Percentiles rank a stretch among this genome's conserved stretches.
These are phyloP conservation scores for Paralinhomoeus sp. DNA, from an alignment of 2,888 invertebrate genomes.

Conservation along the genomic window DNA sequence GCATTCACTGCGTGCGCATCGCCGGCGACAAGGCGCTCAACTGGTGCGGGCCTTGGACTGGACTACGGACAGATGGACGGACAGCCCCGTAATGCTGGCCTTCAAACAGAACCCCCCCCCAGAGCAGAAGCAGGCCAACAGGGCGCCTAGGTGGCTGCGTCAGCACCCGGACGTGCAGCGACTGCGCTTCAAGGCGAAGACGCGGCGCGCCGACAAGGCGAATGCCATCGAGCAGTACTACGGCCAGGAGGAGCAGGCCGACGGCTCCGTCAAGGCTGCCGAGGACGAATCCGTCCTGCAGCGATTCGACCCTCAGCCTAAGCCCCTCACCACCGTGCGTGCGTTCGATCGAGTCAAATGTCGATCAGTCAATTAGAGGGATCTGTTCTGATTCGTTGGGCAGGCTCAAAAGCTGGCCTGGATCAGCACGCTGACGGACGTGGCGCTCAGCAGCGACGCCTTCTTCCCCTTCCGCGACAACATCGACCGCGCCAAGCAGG, in stretches of 20 bases:
- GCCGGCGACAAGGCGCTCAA: conserved; percentile 90
- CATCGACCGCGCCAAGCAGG: too few species aligned
- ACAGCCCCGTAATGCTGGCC: too few species aligned
- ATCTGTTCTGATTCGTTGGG: too few species aligned
- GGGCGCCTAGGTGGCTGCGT: conserved; percentile 69
- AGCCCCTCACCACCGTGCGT: too few species aligned
- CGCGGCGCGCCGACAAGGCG: conserved; percentile 69
- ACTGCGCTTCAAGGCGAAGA: conserved; percentile 60
- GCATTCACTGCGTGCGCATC: conserved; percentile 87
- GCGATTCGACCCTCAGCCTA: neutral
- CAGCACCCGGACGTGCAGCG: conserved; percentile 60
- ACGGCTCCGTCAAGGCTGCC: too few species aligned
- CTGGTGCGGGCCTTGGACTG: conserved; percentile 39
- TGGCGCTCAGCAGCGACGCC: conserved; percentile 72
- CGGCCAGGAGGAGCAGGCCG: neutral
- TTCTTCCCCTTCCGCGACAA: conserved; percentile 97
- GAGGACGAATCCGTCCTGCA: conserved; percentile 27
- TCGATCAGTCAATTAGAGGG: too few species aligned
- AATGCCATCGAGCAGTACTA: conserved; percentile 56
- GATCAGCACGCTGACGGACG: conserved; percentile 39
- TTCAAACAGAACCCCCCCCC: too few species aligned
- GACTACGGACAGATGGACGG: too few species aligned
- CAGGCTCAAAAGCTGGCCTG: conserved; percentile 25
- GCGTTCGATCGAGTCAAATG: too few species aligned
- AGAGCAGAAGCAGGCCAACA: too few species aligned